Evolutionary conservation across 2,113 vertebrate genomes (phyloP).

Genomic region (Herpailurus yagouaroundi): DNA sequence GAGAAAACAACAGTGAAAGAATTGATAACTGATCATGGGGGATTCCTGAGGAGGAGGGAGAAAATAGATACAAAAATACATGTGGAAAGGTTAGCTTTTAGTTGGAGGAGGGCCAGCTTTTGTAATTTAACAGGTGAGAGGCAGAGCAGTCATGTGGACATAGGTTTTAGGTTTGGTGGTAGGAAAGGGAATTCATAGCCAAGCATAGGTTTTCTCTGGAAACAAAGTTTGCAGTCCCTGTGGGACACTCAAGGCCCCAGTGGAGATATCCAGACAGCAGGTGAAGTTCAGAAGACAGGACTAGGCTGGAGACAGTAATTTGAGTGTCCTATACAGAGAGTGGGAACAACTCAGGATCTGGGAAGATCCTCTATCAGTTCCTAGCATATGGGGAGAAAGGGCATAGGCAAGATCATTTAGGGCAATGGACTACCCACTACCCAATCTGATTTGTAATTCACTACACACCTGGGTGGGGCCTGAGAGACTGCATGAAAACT

Average conservation of each 20-base stretch:
- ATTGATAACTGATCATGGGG: background rate
- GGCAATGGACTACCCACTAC: background rate
- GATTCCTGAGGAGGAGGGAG: background rate
- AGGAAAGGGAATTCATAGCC: background rate
- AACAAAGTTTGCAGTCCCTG: background rate
- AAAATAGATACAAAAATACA: slow-evolving; percentile 2
- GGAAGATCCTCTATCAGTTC: background rate
- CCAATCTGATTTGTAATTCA: background rate
- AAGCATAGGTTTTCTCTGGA: background rate
- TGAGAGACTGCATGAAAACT: background rate
- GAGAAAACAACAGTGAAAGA: background rate
- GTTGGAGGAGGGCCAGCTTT: background rate
- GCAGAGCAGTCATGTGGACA: background rate
- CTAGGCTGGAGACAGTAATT: background rate
- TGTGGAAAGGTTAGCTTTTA: background rate
- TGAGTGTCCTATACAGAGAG: background rate
- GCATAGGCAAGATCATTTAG: background rate
- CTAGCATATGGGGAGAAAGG: background rate
- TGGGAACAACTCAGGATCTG: background rate
- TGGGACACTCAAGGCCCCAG: background rate
- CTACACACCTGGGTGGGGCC: background rate
- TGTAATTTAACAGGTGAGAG: background rate
- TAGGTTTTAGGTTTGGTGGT: background rate
- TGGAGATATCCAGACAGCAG: background rate
- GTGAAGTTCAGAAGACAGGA: background rate